A percentile compares a stretch with the other conserved stretches of the same genome.
phyloP scores from a whole-genome alignment of 2,888 invertebrate genomes.

The Ceriagrion tenellum region DNA sequence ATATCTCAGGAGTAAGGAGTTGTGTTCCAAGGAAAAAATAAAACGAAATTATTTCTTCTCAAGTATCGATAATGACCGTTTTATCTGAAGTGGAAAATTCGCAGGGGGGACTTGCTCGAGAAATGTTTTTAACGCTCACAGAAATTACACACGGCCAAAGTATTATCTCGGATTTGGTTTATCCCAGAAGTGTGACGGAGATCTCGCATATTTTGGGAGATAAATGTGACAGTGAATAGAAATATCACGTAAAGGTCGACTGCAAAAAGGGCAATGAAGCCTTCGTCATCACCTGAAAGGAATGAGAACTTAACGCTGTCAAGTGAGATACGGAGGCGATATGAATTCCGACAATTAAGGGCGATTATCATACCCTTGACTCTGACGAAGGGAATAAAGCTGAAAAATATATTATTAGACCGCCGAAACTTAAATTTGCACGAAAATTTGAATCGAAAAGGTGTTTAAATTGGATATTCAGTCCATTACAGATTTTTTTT shows the following conservation, averaged over 20 bases:
- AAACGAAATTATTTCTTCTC: neutral
- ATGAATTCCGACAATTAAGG: neutral
- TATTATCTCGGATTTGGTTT: slow-evolving; percentile 10
- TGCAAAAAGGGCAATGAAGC: neutral
- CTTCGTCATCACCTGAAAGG: neutral
- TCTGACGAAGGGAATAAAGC: neutral
- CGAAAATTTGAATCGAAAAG: too few relatives aligned
- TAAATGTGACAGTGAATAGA: neutral
- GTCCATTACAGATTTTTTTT: too few relatives aligned
- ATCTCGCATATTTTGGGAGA: slow-evolving; percentile 14
- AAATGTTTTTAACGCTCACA: neutral
- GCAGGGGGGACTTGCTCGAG: neutral
- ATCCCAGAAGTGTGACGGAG: slow-evolving; percentile 28
- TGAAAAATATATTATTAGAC: neutral
- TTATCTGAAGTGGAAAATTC: slow-evolving; percentile 31
- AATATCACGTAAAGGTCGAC: slow-evolving; percentile 22
- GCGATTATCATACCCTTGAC: neutral
- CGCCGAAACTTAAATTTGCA: too few relatives aligned
- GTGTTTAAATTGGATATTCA: too few relatives aligned
- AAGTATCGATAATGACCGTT: slow-evolving; percentile 57
- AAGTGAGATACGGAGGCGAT: neutral
- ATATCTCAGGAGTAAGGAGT: slow-evolving; percentile 10
- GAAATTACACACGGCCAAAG: slow-evolving; percentile 45
- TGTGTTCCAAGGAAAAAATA: neutral
- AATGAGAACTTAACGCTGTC: neutral